Conservation (phyloP, 64 coral and sea anemone species). For the Astreopora myriophthalma region DNA sequence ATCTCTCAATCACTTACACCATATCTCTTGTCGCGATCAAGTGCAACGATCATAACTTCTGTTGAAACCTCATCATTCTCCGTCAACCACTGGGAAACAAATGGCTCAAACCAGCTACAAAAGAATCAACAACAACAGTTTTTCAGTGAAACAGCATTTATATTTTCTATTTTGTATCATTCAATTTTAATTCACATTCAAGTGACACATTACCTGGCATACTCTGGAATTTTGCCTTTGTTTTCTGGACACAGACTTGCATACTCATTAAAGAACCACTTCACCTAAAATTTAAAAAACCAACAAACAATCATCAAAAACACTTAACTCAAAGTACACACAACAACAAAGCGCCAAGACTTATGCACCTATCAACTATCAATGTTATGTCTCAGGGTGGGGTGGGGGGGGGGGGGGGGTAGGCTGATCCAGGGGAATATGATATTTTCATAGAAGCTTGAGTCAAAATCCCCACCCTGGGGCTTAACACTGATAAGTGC, state of each 20-base stretch:
- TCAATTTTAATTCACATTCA: too few species aligned
- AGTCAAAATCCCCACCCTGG: too few species aligned
- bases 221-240: constrained; percentile 81
- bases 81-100: constrained; percentile 95
- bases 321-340: too few species aligned
- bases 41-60: constrained; percentile 96
- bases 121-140: background rate
- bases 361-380: too few species aligned
- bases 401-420: too few species aligned
- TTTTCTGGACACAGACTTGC: constrained; percentile 55
- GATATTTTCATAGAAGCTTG: too few species aligned
- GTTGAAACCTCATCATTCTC: constrained; percentile 96
- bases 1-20: constrained; percentile 36
- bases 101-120: constrained; percentile 95
- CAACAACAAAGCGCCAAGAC: too few species aligned
- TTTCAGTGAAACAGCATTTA: background rate
- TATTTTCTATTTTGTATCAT: too few species aligned
- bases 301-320: too few species aligned
- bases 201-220: constrained; percentile 85
- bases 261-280: constrained; percentile 99
- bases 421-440: too few species aligned
- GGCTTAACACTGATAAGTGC: too few species aligned
- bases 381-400: too few species aligned
- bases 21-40: constrained; percentile 90
- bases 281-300: constrained; percentile 69